Conservation (phyloP, 2,888 invertebrate genomes). For the Tribolium freemani region DNA sequence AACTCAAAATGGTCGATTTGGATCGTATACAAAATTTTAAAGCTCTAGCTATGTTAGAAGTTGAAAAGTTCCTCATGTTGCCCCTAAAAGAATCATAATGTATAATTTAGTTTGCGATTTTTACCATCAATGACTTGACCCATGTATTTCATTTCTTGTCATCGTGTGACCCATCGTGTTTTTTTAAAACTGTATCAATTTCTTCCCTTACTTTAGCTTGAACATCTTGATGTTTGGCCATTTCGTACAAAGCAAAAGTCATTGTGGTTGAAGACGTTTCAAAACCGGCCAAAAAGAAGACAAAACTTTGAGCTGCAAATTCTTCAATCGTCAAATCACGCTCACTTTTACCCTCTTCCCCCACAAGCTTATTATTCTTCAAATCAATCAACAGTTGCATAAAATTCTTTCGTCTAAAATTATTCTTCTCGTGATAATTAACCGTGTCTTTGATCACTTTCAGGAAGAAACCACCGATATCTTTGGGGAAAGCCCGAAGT, state of each 20-base stretch:
- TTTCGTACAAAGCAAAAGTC: slow-evolving; percentile 53
- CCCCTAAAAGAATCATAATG: too few relatives aligned
- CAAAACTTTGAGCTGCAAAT: slow-evolving; percentile 45
- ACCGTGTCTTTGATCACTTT: slow-evolving; percentile 66
- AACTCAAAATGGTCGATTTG: too few relatives aligned
- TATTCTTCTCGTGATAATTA: slow-evolving; percentile 66
- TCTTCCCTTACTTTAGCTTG: slow-evolving; percentile 52
- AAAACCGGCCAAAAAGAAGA: slow-evolving; percentile 54
- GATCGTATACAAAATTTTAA: too few relatives aligned
- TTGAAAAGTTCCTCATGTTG: too few relatives aligned
- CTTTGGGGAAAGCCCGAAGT: slow-evolving; percentile 45
- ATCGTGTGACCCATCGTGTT: slow-evolving; percentile 52
- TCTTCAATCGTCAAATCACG: slow-evolving; percentile 48
- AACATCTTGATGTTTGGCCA: slow-evolving; percentile 50
- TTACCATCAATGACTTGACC: slow-evolving; percentile 51
- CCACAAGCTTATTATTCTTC: slow-evolving; percentile 58
- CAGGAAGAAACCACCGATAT: slow-evolving; percentile 54
- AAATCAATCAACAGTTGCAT: slow-evolving; percentile 70
- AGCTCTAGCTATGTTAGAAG: too few relatives aligned
- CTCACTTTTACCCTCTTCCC: slow-evolving; percentile 43
- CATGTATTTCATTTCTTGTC: slow-evolving; percentile 55
- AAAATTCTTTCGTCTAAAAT: slow-evolving; percentile 70
- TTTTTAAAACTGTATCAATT: slow-evolving; percentile 45
- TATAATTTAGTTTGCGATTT: too few relatives aligned
- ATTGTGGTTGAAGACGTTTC: slow-evolving; percentile 55